These are phyloP conservation scores for Myiagra hebetior DNA, from an alignment of 2,113 vertebrate species.

Conservation along the genomic window DNA sequence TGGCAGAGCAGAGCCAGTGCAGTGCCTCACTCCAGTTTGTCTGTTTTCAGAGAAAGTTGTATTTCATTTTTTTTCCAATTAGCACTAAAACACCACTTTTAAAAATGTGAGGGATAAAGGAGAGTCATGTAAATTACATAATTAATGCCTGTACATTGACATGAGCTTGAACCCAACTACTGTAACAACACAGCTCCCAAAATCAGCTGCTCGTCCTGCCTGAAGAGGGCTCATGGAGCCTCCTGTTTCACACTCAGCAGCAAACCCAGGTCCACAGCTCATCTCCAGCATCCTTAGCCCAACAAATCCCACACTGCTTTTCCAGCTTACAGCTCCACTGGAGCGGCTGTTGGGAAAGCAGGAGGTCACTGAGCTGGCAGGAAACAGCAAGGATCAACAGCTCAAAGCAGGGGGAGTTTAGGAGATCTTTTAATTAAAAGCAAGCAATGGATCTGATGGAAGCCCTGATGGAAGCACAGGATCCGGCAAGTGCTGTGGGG, in stretches of 20 bases:
- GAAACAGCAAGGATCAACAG: neutral
- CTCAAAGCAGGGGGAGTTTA: neutral
- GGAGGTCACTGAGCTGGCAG: neutral
- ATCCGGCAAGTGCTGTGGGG: rapidly evolving
- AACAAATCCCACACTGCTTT: neutral
- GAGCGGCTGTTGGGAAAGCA: neutral
- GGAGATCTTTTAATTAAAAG: neutral
- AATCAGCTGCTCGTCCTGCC: neutral
- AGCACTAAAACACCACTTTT: neutral
- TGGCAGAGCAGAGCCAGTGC: rapidly evolving
- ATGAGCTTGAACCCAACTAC: neutral
- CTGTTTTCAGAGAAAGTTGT: neutral
- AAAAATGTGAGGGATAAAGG: neutral
- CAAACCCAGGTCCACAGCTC: neutral
- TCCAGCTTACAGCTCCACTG: neutral
- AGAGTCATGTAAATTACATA: neutral
- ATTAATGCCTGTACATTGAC: neutral
- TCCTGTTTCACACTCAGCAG: neutral
- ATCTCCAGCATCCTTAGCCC: neutral
- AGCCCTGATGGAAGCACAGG: no score
- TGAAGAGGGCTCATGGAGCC: neutral
- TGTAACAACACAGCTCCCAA: rapidly evolving
- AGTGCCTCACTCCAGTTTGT: neutral
- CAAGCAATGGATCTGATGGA: rapidly evolving
- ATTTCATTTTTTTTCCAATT: neutral